Evolutionary conservation across 2,888 invertebrate species (phyloP).

Genomic region (Drosophila austrosaltans): DNA sequence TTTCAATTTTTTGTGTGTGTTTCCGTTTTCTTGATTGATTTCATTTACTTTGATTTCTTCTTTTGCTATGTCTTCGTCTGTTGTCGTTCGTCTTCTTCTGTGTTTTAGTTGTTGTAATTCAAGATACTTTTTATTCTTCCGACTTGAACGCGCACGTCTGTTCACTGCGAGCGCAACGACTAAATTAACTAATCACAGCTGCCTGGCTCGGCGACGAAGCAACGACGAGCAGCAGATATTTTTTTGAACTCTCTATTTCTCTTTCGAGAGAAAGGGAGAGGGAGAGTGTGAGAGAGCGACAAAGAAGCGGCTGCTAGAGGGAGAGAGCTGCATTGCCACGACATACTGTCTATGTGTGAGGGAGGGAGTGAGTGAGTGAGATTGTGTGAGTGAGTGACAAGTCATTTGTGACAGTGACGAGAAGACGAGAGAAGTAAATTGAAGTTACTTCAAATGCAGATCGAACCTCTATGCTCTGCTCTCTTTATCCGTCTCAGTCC

Average conservation of each 20-base stretch:
- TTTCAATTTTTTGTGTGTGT: not conserved
- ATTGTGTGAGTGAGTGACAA: slow-evolving; percentile 48
- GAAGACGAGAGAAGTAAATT: slow-evolving; percentile 46
- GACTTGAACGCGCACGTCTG: slow-evolving; percentile 82
- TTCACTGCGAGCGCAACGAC: slow-evolving; percentile 82
- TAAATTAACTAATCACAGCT: slow-evolving; percentile 84
- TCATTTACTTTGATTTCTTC: slow-evolving; percentile 6
- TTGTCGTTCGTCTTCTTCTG: slow-evolving; percentile 28
- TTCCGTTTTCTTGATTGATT: slow-evolving; percentile 11
- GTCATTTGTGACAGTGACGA: slow-evolving; percentile 50
- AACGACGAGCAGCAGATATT: slow-evolving; percentile 60
- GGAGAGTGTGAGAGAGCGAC: slow-evolving; percentile 34
- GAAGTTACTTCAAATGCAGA: slow-evolving; percentile 33
- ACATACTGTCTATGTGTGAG: slow-evolving; percentile 11
- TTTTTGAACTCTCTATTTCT: slow-evolving; percentile 80
- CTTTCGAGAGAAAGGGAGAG: slow-evolving; percentile 30
- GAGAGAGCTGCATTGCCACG: slow-evolving; percentile 19
- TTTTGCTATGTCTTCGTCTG: slow-evolving; percentile 10
- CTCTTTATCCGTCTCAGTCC: slow-evolving; percentile 23
- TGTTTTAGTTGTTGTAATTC: slow-evolving; percentile 18
- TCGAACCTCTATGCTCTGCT: slow-evolving; percentile 29
- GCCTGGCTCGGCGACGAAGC: slow-evolving; percentile 81
- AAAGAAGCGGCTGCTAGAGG: slow-evolving; percentile 17
- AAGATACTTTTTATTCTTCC: slow-evolving; percentile 44
- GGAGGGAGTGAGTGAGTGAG: slow-evolving; percentile 7